Evolutionary conservation across 2,797 vertebrate species (phyloP).

Genomic region (Setipinna tenuifilis): DNA sequence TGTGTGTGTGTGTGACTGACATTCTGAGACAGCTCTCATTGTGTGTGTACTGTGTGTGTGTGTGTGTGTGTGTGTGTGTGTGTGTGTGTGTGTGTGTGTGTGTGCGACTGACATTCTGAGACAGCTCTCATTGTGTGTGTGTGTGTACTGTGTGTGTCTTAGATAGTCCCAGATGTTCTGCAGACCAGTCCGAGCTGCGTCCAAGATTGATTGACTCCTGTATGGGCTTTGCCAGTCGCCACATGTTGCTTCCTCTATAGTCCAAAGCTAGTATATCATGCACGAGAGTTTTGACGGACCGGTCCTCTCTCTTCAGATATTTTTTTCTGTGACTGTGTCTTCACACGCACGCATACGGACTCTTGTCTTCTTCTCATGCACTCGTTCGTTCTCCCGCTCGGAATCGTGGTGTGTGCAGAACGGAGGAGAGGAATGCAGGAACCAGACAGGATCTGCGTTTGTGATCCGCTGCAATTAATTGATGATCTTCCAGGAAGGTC

Average conservation of each 20-base stretch:
- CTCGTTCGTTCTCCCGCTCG: neutral
- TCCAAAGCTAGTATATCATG: neutral
- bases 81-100: too few relatives aligned
- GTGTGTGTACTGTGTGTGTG: neutral
- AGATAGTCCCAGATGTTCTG: neutral
- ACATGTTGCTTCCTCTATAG: constrained; percentile 15
- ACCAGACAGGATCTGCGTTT: constrained; percentile 32
- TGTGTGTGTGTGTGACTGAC: too few relatives aligned
- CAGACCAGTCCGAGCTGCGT: neutral
- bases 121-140: too few relatives aligned
- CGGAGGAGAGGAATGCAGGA: constrained; percentile 1
- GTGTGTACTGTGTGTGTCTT: neutral
- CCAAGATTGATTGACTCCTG: constrained; percentile 4
- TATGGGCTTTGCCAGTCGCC: neutral
- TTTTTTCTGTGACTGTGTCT: neutral
- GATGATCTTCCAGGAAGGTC: constrained; percentile 38
- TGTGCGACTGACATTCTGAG: too few relatives aligned
- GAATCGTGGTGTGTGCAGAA: constrained; percentile 16
- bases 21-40: too few relatives aligned
- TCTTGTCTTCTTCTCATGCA: neutral
- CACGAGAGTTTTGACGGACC: neutral
- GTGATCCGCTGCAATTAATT: constrained; percentile 34
- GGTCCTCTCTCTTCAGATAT: neutral
- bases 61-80: too few relatives aligned
- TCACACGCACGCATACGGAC: neutral